Percentiles rank a stretch among this genome's conserved stretches.
These are phyloP conservation scores for Cacajao melanocephalus DNA, from an alignment of 2,797 vertebrate species.

Conservation along the genomic window DNA sequence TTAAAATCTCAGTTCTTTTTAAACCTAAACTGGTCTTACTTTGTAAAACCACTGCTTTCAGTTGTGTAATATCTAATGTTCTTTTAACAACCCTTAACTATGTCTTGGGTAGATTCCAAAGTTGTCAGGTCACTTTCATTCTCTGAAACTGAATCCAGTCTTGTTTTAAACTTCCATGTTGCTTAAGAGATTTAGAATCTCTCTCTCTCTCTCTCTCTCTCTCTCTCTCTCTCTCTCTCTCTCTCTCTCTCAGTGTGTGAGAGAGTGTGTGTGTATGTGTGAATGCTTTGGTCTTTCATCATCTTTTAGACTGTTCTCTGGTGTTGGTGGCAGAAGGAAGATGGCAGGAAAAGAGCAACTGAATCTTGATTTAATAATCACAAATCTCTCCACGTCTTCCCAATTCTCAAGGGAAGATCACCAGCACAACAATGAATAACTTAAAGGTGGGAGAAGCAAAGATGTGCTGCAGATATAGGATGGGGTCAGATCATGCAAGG, in stretches of 20 bases:
- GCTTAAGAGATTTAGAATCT: neutral
- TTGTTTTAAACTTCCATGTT: neutral
- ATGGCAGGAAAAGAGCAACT: neutral
- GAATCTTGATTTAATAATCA: neutral
- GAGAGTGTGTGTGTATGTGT: neutral
- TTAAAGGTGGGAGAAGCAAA: neutral
- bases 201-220: too few relatives aligned
- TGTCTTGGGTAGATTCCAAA: neutral
- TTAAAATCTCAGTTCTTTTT: neutral
- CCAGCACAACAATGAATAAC: neutral
- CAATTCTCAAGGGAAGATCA: neutral
- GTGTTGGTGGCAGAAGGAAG: neutral
- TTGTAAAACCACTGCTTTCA: neutral
- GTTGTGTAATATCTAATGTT: neutral
- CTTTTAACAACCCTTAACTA: neutral
- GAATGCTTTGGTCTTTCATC: neutral
- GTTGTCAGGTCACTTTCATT: neutral
- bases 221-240: too few relatives aligned
- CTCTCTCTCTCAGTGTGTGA: too few relatives aligned
- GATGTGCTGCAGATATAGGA: neutral
- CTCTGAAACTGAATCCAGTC: neutral
- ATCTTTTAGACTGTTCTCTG: neutral
- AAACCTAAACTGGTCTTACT: neutral
- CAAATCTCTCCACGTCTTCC: neutral
- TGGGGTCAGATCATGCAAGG: neutral